Base-by-base conservation (phyloP, 2,888 invertebrate species). In the Cataglyphis altisquamis region DNA sequence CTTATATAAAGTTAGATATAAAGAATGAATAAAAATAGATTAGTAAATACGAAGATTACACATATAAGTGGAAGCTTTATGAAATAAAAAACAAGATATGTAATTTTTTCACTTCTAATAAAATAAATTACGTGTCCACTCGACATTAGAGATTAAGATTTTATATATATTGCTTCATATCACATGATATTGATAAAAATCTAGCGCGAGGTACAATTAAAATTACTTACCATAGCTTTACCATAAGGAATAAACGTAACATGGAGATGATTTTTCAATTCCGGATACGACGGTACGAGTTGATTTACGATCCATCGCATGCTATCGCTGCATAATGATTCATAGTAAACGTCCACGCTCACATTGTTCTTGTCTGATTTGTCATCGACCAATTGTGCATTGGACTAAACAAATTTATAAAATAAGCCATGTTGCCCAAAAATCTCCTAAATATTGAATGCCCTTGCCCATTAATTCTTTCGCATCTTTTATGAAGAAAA, bases 251-350 rank as follows among this genome's bases (percentile, higher is more conserved):
- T 90, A 21, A 95, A 94, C 45, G 94, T 94, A 9, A 96, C 72
- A 4, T 92, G 89, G 9, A 96, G 88, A 87, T 94, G 90, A 41
- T 94, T 90, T 70, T 92, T 92, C 52, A 95, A 88, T 21, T 81
- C 66, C 68, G 92, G 29, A 92, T 95, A 96, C 0, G 93, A 92
- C 0, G 96, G 95, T 60, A 93, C 91, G 6, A 96, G 91, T 89
- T 96, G 95, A 2, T 93, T 89, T 1, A 84, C 93, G 39, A 96
- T 94, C 88, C 96, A 96, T 36, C 89, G 86, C 4, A 94, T 94
- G 86, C 96, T 96, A 91, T 96, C 96, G 0, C 95, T 95, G 89
- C 96, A 96, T 21, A 96, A 92, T 1, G 96, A 93, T 91, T 96
- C 96, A 89, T 96, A 96, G 91, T 95, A 96, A 15, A 96, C 93